These are phyloP conservation scores for Heliconius sara DNA, from an alignment of 2,888 invertebrate species.

Conservation along the genomic window DNA sequence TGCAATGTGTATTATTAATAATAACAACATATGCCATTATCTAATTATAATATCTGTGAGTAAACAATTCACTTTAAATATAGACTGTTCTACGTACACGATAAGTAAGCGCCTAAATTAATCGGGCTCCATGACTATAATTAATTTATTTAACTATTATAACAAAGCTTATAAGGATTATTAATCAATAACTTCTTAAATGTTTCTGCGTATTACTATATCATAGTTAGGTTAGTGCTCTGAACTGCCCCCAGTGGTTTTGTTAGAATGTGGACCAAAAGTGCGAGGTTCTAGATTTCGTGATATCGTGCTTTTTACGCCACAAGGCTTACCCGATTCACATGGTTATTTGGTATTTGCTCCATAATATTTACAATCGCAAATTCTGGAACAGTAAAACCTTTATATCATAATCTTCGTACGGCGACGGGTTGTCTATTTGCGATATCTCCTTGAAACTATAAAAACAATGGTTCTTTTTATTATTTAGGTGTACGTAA, in stretches of 20 bases:
- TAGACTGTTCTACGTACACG: conserved; percentile 36
- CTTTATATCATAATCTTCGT: conserved; percentile 74
- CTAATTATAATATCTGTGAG: conserved; percentile 33
- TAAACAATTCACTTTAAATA: conserved; percentile 35
- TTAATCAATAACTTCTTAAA: neutral
- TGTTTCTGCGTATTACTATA: neutral
- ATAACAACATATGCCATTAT: neutral
- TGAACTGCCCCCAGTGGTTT: neutral
- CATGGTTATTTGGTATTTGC: conserved; percentile 61
- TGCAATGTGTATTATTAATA: neutral
- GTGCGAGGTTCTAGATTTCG: conserved; percentile 36
- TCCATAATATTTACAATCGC: conserved; percentile 68
- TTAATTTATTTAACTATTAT: neutral
- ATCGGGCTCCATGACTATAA: conserved; percentile 20
- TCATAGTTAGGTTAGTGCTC: neutral
- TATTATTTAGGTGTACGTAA: conserved; percentile 64
- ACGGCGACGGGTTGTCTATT: conserved; percentile 67
- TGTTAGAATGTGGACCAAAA: conserved; percentile 4
- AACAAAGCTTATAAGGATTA: neutral
- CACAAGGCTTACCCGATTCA: conserved; percentile 76
- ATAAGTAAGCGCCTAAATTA: conserved; percentile 44
- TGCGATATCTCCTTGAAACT: conserved; percentile 80
- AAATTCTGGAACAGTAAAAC: conserved; percentile 63
- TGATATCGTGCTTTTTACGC: conserved; percentile 42
- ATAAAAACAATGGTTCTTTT: conserved; percentile 73